Base-by-base conservation (phyloP, 2,797 vertebrate genomes). In the Acrocephalus scirpaceus region DNA sequence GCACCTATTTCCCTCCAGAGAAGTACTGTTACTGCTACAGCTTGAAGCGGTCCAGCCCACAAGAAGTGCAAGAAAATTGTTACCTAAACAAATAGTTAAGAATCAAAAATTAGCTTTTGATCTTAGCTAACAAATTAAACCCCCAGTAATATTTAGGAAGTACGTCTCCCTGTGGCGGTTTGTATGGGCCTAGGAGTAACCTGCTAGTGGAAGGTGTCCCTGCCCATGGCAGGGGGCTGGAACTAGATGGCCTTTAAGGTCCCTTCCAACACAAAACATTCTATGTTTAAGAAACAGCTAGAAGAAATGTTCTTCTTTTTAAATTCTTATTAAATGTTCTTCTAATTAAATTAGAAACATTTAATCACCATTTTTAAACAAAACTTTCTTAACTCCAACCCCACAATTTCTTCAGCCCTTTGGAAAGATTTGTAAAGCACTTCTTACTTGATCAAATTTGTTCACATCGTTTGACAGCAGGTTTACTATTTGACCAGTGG, bases 391-490 rank as follows among this genome's bases (percentile, higher is more conserved):
- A 62, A 82, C 7, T 70, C 32, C 66, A 71, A 44, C 30, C 32
- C 84, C 71, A 44, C 14, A 44, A 36, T 30, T 67, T 77, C 56
- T 76, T 40, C 30, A 58, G 17, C 17, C 69, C 34, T 32, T 69
- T 42, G 34, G 27, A 75, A 86, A 60, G 32, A 77, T 5, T 9
- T 40, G 21, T 30, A 71, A 65, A 86, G 48, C 7, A 36, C 8
- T 66, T 88, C 98, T 57, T 97, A 99, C 99, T 89, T 99, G 98
- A 96, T 99, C 99, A 93, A 99, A 99, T 96, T 98, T 99, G 97
- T 99, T 99, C 95, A 99, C 99, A 13, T 99, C 99, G 5, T 99
- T 99, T 81, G 99, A 99, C 20, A 99, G 98, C 54, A 99, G 98
- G 93, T 99, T 99, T 82, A 99, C 99, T 51, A 99, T 99, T 95